Conservation (phyloP, 2,113 vertebrate genomes). For the Oryzias woworae region DNA sequence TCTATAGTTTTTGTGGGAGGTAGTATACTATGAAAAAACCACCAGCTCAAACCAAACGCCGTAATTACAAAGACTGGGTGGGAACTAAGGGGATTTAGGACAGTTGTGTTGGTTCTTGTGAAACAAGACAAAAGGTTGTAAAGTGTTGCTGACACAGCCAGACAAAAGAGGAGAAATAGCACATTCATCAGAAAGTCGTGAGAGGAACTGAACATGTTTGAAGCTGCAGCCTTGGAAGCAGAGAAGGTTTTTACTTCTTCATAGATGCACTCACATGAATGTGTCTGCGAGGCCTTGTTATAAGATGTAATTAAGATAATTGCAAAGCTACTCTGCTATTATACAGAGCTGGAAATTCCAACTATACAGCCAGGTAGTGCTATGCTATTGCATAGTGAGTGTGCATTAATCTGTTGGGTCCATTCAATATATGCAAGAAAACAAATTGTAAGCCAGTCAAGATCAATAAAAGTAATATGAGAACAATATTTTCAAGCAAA, state of each 20-base stretch:
- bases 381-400: too few species aligned
- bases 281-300: conserved; percentile 6
- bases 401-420: too few species aligned
- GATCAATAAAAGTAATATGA: too few species aligned
- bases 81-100: conserved; percentile 26
- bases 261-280: conserved; percentile 7
- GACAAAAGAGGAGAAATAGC: conserved; percentile 54
- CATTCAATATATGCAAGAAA: too few species aligned
- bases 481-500: conserved; percentile 15
- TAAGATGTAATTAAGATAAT: conserved; percentile 19
- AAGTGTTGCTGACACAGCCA: conserved; percentile 52
- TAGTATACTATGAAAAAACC: conserved; percentile 70
- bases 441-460: too few species aligned
- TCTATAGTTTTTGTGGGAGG: conserved; percentile 65
- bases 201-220: conserved; percentile 37
- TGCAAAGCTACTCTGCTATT: conserved; percentile 1
- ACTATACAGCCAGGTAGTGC: too few species aligned
- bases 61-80: conserved; percentile 44
- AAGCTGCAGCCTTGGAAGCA: conserved; percentile 8
- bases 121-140: conserved; percentile 57
- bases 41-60: conserved; percentile 66
- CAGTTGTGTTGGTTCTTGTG: conserved; percentile 42
- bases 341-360: background rate
- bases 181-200: conserved; percentile 61
- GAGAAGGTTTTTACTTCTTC: conserved; percentile 18